Conservation (phyloP, 2,888 invertebrate genomes). For the Drosophila anomalipes region DNA sequence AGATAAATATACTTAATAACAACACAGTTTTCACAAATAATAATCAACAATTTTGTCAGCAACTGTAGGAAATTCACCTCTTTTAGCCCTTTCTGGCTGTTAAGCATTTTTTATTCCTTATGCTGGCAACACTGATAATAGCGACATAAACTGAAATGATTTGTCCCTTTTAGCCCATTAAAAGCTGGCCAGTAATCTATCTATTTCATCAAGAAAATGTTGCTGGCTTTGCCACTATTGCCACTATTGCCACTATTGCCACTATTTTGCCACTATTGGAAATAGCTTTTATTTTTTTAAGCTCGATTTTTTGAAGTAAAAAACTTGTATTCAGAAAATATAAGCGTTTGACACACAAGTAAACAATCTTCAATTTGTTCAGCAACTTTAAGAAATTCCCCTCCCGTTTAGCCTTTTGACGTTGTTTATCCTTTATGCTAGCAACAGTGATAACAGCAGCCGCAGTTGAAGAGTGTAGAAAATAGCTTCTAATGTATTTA, state of each 20-base stretch:
- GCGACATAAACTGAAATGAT: no score
- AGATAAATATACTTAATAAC: background rate
- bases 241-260: background rate
- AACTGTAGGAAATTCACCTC: background rate
- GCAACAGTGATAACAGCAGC: background rate
- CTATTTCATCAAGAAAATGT: no score
- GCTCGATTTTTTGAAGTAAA: no score
- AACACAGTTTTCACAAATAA: background rate
- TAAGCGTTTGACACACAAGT: background rate
- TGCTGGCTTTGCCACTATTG: no score
- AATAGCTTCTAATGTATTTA: background rate
- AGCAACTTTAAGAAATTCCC: background rate
- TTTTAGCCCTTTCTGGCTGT: background rate
- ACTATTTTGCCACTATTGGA: background rate
- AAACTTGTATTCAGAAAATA: background rate
- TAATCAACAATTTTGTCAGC: background rate
- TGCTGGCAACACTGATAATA: no score
- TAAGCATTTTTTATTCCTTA: background rate
- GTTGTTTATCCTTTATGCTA: no score
- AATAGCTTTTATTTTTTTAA: background rate
- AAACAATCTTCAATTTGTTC: background rate
- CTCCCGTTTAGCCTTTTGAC: no score
- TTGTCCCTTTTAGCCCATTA: no score
- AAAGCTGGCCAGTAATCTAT: no score
- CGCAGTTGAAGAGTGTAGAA: background rate